Percentiles rank a stretch among this genome's conserved stretches.
Conservation (phyloP, 2,888 invertebrate genomes). For the Chromoteleia sp. region DNA sequence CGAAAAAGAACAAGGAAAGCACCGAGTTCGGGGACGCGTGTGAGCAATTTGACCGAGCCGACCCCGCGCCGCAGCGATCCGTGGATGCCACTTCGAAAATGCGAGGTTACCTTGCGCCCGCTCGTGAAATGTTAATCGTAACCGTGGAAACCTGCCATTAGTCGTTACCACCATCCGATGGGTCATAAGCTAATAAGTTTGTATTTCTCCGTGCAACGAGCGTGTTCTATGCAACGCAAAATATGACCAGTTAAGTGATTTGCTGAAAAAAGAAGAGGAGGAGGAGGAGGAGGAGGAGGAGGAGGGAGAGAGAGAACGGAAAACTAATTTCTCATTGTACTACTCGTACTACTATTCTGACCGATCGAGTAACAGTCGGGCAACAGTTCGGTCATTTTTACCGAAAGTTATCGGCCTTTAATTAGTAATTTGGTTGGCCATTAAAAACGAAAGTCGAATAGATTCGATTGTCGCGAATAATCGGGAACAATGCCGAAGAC, state of each 20-base stretch:
- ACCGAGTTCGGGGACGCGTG: conserved; percentile 54
- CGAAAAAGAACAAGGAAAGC: conserved; percentile 31
- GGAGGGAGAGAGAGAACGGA: not conserved
- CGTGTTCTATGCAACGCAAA: conserved; percentile 41
- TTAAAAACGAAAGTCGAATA: conserved; percentile 13
- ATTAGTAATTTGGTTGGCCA: conserved; percentile 14
- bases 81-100: conserved; percentile 67
- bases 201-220: conserved; percentile 45
- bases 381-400: too few relatives aligned
- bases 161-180: conserved; percentile 69
- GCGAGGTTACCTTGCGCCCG: conserved; percentile 60
- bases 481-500: not conserved
- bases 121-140: conserved; percentile 77
- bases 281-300: too few relatives aligned
- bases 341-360: too few relatives aligned
- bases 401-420: not conserved
- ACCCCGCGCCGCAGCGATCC: conserved; percentile 47
- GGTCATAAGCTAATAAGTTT: conserved; percentile 74
- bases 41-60: conserved; percentile 64
- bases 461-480: not conserved
- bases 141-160: conserved; percentile 76
- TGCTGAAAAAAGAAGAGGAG: not conserved
- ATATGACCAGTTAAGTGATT: conserved; percentile 2
- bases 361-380: too few relatives aligned
- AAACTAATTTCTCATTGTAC: not conserved